A percentile compares a stretch with the other conserved stretches of the same genome.
Conservation (phyloP, 2,797 vertebrate species). For the Notoglanidium macrostoma region DNA sequence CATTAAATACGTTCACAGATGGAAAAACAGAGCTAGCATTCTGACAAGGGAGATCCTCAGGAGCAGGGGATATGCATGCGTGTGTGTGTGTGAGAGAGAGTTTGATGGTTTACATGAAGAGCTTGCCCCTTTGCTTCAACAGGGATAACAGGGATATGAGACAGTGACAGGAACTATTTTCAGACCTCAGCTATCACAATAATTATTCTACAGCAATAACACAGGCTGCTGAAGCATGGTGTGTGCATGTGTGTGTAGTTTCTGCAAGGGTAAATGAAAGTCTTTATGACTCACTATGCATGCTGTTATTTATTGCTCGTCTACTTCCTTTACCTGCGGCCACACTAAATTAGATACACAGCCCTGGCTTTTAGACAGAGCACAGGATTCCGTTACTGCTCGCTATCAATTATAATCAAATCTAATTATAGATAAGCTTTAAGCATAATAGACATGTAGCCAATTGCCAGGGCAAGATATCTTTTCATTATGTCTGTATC, state of each 20-base stretch:
- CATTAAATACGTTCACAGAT: slow-evolving; percentile 56
- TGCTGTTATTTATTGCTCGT: slow-evolving; percentile 27
- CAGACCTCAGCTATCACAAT: slow-evolving; percentile 80
- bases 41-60: slow-evolving; percentile 13
- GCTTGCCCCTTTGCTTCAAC: slow-evolving; percentile 56
- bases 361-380: slow-evolving; percentile 11
- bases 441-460: slow-evolving; percentile 15
- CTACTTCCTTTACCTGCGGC: not conserved
- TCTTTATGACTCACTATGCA: not conserved
- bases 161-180: slow-evolving; percentile 79
- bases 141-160: slow-evolving; percentile 72
- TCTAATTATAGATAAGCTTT: slow-evolving; percentile 18
- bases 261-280: slow-evolving; percentile 41
- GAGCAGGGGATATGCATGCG: not conserved
- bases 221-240: slow-evolving; percentile 33
- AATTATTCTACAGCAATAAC: slow-evolving; percentile 70
- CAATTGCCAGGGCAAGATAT: slow-evolving; percentile 7
- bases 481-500: not conserved
- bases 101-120: slow-evolving; percentile 7
- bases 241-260: slow-evolving; percentile 11
- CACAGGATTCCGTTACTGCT: slow-evolving; percentile 1
- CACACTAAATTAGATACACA: slow-evolving; percentile 15
- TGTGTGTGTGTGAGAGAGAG: slow-evolving; percentile 47
- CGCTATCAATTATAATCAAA: slow-evolving; percentile 15
- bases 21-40: slow-evolving; percentile 54